Evolutionary conservation across 2,797 vertebrate species (phyloP).

Genomic region (Melanogrammus aeglefinus): DNA sequence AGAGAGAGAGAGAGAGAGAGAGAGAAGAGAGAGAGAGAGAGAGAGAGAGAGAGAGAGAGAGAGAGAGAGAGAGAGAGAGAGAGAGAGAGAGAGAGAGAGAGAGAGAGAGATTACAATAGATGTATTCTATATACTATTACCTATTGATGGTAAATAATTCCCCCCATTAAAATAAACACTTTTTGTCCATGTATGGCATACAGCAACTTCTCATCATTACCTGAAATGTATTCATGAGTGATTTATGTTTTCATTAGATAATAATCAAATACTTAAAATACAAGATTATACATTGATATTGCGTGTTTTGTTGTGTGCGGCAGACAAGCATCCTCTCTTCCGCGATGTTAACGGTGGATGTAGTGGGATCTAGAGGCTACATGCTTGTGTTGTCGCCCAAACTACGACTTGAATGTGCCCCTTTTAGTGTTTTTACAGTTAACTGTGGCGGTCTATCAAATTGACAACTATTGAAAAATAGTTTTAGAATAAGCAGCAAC

Average conservation of each 20-base stretch:
- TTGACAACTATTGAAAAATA: background rate
- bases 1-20: background rate
- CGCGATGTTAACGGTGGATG: background rate
- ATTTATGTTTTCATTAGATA: background rate
- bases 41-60: background rate
- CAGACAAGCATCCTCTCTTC: slow-evolving; percentile 20
- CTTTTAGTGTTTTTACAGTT: background rate
- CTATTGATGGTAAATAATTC: background rate
- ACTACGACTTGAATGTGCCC: background rate
- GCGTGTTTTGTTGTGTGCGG: background rate
- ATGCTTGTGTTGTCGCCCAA: background rate
- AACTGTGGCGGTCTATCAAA: background rate
- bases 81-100: background rate
- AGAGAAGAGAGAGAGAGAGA: background rate
- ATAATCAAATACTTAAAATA: background rate
- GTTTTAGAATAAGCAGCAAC: too few species aligned
- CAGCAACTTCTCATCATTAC: background rate
- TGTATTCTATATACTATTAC: background rate
- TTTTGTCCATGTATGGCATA: background rate
- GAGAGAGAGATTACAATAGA: too few species aligned
- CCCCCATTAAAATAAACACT: background rate
- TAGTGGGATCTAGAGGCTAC: background rate
- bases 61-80: background rate
- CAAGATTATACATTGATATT: background rate
- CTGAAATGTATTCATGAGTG: background rate